Conservation (phyloP, 2,888 invertebrate species). For the Cerceris ruficornis region DNA sequence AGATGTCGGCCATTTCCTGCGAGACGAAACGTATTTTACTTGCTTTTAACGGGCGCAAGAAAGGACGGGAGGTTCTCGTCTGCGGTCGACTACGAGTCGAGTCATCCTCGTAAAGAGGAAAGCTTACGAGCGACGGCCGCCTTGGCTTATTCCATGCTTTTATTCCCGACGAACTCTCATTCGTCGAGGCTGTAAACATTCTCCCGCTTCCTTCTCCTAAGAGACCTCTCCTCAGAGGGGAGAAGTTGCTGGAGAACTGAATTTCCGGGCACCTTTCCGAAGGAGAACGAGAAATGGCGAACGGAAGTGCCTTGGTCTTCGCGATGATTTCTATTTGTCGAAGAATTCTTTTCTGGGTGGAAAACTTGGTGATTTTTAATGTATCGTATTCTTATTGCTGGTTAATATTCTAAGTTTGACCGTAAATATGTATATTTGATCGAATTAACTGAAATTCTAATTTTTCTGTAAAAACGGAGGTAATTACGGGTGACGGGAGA, state of each 20-base stretch:
- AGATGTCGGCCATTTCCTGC: constrained; percentile 63
- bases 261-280: too few relatives aligned
- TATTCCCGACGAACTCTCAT: constrained; percentile 60
- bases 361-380: too few relatives aligned
- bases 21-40: constrained; percentile 60
- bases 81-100: constrained; percentile 77
- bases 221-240: constrained; percentile 4
- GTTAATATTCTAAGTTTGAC: too few relatives aligned
- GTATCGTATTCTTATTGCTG: too few relatives aligned
- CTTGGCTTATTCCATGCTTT: constrained; percentile 67
- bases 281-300: too few relatives aligned
- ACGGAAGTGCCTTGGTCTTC: too few relatives aligned
- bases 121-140: constrained; percentile 79
- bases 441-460: too few relatives aligned
- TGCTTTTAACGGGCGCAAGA: constrained; percentile 60
- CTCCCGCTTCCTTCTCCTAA: not conserved
- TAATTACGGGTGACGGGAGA: not conserved
- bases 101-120: constrained; percentile 81
- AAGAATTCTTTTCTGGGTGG: too few relatives aligned
- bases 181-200: constrained; percentile 63
- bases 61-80: constrained; percentile 71
- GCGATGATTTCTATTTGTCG: too few relatives aligned
- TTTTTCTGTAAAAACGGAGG: constrained; percentile 10
- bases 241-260: constrained; percentile 34
- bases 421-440: too few relatives aligned